These are phyloP conservation scores for Temnothorax rugatulus DNA, from an alignment of 2,888 invertebrate genomes.

Conservation along the genomic window DNA sequence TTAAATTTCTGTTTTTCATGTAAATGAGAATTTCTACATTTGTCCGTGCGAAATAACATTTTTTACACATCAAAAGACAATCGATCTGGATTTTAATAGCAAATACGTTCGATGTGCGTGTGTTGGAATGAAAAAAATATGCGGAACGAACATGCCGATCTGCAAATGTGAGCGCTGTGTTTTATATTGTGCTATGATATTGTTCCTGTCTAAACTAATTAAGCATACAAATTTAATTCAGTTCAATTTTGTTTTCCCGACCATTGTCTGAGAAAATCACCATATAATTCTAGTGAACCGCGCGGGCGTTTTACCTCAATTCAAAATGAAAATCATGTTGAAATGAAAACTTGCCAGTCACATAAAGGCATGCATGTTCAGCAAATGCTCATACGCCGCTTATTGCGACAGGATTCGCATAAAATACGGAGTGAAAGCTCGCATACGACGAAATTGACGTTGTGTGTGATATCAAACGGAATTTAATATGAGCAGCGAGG, in stretches of 20 bases:
- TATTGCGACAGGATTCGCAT: constrained; percentile 64
- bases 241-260: background rate
- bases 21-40: background rate
- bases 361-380: constrained; percentile 34
- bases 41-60: background rate
- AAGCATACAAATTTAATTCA: background rate
- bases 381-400: constrained; percentile 51
- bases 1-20: background rate
- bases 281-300: background rate
- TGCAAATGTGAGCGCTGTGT: background rate
- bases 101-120: background rate
- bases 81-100: constrained; percentile 26
- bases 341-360: constrained; percentile 34
- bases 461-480: constrained; percentile 58
- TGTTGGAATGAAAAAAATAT: constrained; percentile 12
- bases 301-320: background rate
- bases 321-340: constrained; percentile 32
- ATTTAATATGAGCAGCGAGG: constrained; percentile 64
- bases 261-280: background rate
- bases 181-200: background rate
- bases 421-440: constrained; percentile 60
- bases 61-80: background rate
- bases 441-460: constrained; percentile 52
- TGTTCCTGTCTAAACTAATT: constrained; percentile 4
- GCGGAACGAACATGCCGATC: background rate